Evolutionary conservation across 1,140 invertebrate species (phyloP).

Genomic region (Cydia strobilella): DNA sequence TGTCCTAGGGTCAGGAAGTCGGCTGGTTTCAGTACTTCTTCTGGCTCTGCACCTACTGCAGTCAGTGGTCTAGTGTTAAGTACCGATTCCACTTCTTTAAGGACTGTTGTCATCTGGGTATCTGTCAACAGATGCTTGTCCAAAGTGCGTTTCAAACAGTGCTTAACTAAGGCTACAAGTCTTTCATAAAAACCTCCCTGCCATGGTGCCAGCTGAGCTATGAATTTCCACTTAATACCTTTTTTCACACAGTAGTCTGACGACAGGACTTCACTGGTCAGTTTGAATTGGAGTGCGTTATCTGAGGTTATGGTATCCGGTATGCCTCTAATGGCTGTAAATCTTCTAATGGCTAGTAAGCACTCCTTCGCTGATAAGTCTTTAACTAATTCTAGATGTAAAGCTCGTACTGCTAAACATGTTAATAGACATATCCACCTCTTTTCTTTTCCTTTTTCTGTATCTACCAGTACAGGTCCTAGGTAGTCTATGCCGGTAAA

Average conservation of each 20-base stretch:
- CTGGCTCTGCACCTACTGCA: background rate
- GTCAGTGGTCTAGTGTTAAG: slow-evolving; percentile 33
- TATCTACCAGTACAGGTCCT: slow-evolving; percentile 21
- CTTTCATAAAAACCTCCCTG: slow-evolving; percentile 35
- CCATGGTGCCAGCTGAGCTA: slow-evolving; percentile 35
- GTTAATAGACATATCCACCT: slow-evolving; percentile 51
- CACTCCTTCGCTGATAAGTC: slow-evolving; percentile 50
- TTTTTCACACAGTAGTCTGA: slow-evolving; percentile 33
- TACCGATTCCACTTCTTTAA: slow-evolving; percentile 33
- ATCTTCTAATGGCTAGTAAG: slow-evolving; percentile 47
- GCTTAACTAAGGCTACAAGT: slow-evolving; percentile 27
- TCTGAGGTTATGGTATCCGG: slow-evolving; percentile 56
- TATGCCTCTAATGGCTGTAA: slow-evolving; percentile 49
- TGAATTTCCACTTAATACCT: slow-evolving; percentile 34
- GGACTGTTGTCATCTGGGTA: slow-evolving; percentile 19
- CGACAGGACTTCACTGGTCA: slow-evolving; percentile 22
- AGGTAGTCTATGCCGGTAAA: slow-evolving; percentile 35
- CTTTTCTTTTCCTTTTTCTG: slow-evolving; percentile 44
- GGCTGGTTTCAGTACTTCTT: slow-evolving; percentile 23
- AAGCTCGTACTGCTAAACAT: slow-evolving; percentile 48
- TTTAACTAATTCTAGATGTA: slow-evolving; percentile 55
- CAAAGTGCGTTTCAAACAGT: slow-evolving; percentile 33
- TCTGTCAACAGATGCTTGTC: slow-evolving; percentile 34
- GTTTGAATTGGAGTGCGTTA: slow-evolving; percentile 33
- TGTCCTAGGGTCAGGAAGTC: slow-evolving; percentile 32